Conservation (phyloP, 37 sponge, comb jelly and placozoan species). For the Eunapius fragilis region DNA sequence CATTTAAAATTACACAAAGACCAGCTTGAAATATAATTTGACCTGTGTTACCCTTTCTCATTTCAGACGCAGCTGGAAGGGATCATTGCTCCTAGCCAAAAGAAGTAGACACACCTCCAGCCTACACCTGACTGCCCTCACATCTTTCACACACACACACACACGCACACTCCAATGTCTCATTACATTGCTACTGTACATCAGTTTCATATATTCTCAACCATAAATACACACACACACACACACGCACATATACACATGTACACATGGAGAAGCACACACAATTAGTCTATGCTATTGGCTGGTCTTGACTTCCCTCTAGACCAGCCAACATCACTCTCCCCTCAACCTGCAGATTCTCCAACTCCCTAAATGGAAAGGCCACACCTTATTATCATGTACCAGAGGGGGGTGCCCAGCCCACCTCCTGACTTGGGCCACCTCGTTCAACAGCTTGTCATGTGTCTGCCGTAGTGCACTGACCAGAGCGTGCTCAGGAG, state of each 20-base stretch:
- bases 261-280: background rate
- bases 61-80: conserved; percentile 94
- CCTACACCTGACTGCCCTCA: background rate
- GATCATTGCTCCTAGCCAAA: conserved; percentile 94
- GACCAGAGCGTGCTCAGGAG: conserved; percentile 10
- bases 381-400: background rate
- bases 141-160: background rate
- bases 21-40: background rate
- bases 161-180: background rate
- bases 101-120: conserved; percentile 40
- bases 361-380: conserved; percentile 28
- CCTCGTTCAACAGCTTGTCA: background rate
- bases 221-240: background rate
- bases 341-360: conserved; percentile 38
- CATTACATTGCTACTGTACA: background rate
- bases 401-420: background rate
- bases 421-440: conserved; percentile 36
- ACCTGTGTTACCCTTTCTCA: background rate
- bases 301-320: background rate
- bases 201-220: background rate
- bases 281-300: background rate
- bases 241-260: background rate
- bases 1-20: background rate
- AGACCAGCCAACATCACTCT: conserved; percentile 11
- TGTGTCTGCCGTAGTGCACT: conserved; percentile 29